phyloP scores from a whole-genome alignment of 2,888 invertebrate species.

The Coenonympha glycerion region DNA sequence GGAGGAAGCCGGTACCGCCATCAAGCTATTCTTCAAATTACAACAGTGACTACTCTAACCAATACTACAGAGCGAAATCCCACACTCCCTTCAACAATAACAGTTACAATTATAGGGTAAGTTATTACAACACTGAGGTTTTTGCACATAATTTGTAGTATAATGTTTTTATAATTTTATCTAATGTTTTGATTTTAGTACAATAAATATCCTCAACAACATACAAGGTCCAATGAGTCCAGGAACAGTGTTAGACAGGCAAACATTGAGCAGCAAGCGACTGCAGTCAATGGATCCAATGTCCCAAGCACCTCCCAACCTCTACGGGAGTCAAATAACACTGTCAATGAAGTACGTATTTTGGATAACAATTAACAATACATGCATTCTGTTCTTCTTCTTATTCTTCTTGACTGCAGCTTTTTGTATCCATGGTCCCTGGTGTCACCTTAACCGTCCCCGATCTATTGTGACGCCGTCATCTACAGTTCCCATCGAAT shows the following conservation, averaged over 20 bases:
- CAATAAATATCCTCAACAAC: conserved; percentile 26
- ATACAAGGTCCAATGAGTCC: conserved; percentile 46
- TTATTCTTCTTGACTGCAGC: too few species aligned
- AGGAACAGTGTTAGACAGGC: conserved; percentile 37
- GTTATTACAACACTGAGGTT: neutral
- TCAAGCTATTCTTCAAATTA: conserved; percentile 50
- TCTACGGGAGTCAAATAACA: conserved; percentile 34
- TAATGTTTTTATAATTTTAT: too few species aligned
- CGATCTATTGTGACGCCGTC: neutral
- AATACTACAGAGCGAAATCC: conserved; percentile 55
- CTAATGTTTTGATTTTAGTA: conserved; percentile 38
- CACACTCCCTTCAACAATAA: conserved; percentile 49
- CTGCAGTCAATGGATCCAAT: conserved; percentile 32
- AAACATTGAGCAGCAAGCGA: conserved; percentile 41
- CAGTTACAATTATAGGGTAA: conserved; percentile 47
- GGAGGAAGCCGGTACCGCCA: conserved; percentile 56
- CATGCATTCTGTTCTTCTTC: neutral
- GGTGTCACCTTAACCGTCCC: too few species aligned
- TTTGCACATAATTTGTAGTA: too few species aligned
- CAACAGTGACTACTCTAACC: conserved; percentile 58
- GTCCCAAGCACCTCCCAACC: conserved; percentile 34
- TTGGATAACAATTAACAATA: neutral
- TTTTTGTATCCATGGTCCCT: too few species aligned
- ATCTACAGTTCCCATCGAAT: too few species aligned
- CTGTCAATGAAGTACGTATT: conserved; percentile 43